These are phyloP conservation scores for Holothuria leucospilota DNA, from an alignment of 53 echinoderm and acorn worm genomes.

Conservation along the genomic window DNA sequence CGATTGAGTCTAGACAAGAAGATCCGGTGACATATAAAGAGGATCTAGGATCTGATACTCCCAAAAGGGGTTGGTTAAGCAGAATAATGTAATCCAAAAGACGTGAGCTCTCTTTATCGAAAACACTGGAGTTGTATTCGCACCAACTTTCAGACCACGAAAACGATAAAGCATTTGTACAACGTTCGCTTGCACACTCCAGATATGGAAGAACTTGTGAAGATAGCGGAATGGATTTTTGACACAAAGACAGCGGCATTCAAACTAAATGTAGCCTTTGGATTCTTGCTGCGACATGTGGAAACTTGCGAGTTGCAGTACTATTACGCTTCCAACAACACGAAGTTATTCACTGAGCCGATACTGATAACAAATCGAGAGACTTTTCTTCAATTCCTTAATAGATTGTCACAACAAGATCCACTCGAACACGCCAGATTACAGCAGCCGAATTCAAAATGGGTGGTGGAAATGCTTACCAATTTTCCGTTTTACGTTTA, in stretches of 20 bases:
- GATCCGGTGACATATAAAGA: no score
- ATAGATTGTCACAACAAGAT: not conserved
- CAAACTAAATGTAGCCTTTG: slow-evolving; percentile 58
- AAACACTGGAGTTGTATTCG: not conserved
- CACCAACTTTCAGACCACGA: slow-evolving; percentile 4
- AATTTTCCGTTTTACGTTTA: slow-evolving; percentile 45
- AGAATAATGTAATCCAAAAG: not conserved
- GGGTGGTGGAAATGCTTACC: slow-evolving; percentile 57
- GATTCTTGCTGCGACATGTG: slow-evolving; percentile 55
- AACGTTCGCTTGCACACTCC: not conserved
- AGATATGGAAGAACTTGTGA: not conserved
- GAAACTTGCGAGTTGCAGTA: slow-evolving; percentile 57
- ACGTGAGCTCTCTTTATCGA: not conserved
- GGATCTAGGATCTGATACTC: no score
- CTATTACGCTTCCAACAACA: slow-evolving; percentile 54
- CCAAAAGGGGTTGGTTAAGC: no score
- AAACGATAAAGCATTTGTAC: not conserved
- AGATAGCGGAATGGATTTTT: not conserved
- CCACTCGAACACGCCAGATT: slow-evolving; percentile 3
- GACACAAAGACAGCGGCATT: not conserved
- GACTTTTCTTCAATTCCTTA: no score
- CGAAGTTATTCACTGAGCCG: not conserved
- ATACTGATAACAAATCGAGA: no score
- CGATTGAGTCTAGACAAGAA: no score
- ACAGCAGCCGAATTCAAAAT: slow-evolving; percentile 43